phyloP scores from a whole-genome alignment of 23 tunicate genomes.

The Halocynthia roretzi region DNA sequence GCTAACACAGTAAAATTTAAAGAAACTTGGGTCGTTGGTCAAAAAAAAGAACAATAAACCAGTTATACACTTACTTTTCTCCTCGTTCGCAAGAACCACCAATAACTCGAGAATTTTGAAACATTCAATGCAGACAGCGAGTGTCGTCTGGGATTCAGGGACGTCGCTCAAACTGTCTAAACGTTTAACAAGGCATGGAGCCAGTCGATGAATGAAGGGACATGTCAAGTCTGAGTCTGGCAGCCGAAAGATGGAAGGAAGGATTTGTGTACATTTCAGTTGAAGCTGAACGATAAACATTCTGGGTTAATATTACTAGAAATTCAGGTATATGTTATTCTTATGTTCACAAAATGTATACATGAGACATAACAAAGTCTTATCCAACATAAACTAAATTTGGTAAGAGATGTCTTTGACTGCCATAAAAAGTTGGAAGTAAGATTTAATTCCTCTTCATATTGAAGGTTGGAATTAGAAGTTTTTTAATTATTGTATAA shows the following conservation, averaged over 20 bases:
- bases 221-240: constrained; percentile 36
- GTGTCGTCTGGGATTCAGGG: constrained; percentile 20
- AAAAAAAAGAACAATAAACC: neutral
- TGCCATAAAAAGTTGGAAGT: neutral
- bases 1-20: neutral
- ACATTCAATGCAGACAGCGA: constrained; percentile 52
- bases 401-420: too few species aligned
- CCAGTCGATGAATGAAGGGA: constrained; percentile 70
- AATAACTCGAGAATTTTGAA: constrained; percentile 59
- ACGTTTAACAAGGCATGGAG: constrained; percentile 58
- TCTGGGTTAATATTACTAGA: neutral
- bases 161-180: constrained; percentile 4
- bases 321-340: neutral
- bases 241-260: constrained; percentile 58
- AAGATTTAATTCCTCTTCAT: neutral
- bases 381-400: too few species aligned
- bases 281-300: constrained; percentile 24
- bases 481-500: neutral
- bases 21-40: neutral
- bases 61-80: constrained; percentile 36
- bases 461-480: neutral
- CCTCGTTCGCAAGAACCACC: constrained; percentile 29
- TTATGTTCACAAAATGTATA: too few species aligned
- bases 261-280: constrained; percentile 37
- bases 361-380: too few species aligned